Conservation (phyloP, 2,113 vertebrate genomes). For the Camelus dromedarius region DNA sequence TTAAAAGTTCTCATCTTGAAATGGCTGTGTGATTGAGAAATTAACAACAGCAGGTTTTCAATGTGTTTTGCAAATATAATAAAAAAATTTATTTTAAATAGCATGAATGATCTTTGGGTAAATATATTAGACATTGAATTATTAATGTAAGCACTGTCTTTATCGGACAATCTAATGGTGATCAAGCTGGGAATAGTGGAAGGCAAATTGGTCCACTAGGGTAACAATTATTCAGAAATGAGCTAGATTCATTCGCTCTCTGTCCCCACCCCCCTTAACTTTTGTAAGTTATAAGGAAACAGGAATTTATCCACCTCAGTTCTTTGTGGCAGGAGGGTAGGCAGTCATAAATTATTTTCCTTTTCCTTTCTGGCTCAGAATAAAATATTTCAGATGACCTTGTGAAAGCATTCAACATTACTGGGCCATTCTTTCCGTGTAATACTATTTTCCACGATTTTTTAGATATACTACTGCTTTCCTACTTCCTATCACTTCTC, state of each 20-base stretch:
- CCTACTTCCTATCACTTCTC: not conserved
- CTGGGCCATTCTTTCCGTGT: not conserved
- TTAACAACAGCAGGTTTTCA: not conserved
- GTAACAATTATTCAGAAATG: slow-evolving; percentile 24
- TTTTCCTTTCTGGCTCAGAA: not conserved
- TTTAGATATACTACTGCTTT: not conserved
- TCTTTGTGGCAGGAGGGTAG: not conserved
- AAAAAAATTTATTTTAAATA: not conserved
- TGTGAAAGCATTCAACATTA: not conserved
- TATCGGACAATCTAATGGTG: not conserved
- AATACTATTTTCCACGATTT: not conserved
- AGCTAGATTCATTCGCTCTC: not conserved
- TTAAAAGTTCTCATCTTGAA: slow-evolving; percentile 22
- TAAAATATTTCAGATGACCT: not conserved
- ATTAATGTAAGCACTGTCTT: not conserved
- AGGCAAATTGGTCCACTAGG: not conserved
- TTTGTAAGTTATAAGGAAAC: not conserved
- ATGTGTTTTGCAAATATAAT: slow-evolving; percentile 12
- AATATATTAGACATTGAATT: not conserved
- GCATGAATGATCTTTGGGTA: not conserved
- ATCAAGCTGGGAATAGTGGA: not conserved
- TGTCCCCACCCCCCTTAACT: not conserved
- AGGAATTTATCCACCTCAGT: not conserved
- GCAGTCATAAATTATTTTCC: not conserved
- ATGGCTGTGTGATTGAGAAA: not conserved